Conservation (phyloP, 2,888 invertebrate species). For the Ernsta delagoae region DNA sequence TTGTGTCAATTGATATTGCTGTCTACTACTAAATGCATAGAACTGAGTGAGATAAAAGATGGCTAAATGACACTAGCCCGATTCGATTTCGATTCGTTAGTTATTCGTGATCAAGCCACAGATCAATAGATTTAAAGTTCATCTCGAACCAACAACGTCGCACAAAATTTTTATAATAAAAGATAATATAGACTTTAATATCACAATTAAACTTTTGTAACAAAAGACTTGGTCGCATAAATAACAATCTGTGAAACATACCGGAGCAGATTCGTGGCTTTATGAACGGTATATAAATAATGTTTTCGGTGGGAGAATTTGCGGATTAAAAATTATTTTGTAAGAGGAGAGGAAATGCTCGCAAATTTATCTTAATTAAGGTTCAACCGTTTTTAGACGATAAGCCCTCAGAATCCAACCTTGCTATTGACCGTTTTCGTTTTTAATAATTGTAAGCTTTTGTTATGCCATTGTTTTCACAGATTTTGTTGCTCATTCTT, state of each 20-base stretch:
- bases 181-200: not conserved
- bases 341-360: constrained; percentile 15
- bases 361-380: constrained; percentile 30
- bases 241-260: constrained; percentile 27
- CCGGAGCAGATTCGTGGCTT: constrained; percentile 14
- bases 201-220: constrained; percentile 17
- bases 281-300: constrained; percentile 29
- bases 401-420: constrained; percentile 20
- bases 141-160: too few relatives aligned
- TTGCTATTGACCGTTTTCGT: constrained; percentile 25
- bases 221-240: constrained; percentile 26
- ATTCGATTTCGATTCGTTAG: too few relatives aligned
- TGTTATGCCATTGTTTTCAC: constrained; percentile 15
- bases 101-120: too few relatives aligned
- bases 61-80: too few relatives aligned
- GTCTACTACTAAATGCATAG: too few relatives aligned
- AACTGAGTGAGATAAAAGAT: too few relatives aligned
- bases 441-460: constrained; percentile 23
- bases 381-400: constrained; percentile 19
- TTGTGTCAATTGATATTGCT: too few relatives aligned
- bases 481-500: constrained; percentile 1
- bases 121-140: too few relatives aligned
- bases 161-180: too few relatives aligned
- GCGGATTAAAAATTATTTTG: constrained; percentile 32
- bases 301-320: constrained; percentile 24